Evolutionary conservation across 1,140 invertebrate species (phyloP).

Genomic region (Aphaenogaster ashmeadi): DNA sequence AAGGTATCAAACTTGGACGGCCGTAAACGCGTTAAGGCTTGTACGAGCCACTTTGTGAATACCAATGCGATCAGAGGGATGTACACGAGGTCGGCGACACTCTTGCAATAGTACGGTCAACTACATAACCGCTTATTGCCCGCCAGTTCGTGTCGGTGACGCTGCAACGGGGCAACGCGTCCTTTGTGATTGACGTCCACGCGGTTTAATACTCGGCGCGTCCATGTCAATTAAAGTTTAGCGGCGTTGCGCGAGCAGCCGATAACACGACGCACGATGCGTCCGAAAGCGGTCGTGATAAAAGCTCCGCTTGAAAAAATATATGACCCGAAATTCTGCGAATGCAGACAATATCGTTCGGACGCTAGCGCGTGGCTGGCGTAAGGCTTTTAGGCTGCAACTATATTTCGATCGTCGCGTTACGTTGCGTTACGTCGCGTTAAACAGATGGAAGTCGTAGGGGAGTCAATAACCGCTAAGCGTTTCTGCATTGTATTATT

Average conservation of each 20-base stretch:
- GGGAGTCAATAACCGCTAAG: background rate
- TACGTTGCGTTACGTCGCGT: background rate
- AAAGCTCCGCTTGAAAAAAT: conserved; percentile 60
- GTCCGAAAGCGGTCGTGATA: conserved; percentile 2
- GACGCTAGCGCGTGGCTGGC: background rate
- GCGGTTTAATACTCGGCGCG: conserved; percentile 76
- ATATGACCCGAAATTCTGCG: conserved; percentile 22
- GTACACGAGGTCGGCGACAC: conserved; percentile 56
- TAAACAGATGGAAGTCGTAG: conserved; percentile 22
- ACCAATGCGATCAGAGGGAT: conserved; percentile 80
- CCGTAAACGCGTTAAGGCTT: conserved; percentile 49
- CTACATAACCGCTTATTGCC: conserved; percentile 75
- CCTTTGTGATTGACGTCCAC: conserved; percentile 79
- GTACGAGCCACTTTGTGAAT: conserved; percentile 81
- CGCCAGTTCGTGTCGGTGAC: conserved; percentile 66
- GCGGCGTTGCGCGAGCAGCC: conserved; percentile 45
- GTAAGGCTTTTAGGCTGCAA: conserved; percentile 24
- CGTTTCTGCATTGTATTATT: background rate
- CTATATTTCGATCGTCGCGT: conserved; percentile 15
- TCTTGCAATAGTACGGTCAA: conserved; percentile 68
- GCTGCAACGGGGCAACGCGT: conserved; percentile 65
- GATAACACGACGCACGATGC: conserved; percentile 60
- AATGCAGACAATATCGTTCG: conserved; percentile 20
- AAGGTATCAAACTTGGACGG: conserved; percentile 20
- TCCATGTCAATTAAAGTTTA: conserved; percentile 76